phyloP scores from a whole-genome alignment of 1,140 invertebrate genomes.

The Aphidius ervi region DNA sequence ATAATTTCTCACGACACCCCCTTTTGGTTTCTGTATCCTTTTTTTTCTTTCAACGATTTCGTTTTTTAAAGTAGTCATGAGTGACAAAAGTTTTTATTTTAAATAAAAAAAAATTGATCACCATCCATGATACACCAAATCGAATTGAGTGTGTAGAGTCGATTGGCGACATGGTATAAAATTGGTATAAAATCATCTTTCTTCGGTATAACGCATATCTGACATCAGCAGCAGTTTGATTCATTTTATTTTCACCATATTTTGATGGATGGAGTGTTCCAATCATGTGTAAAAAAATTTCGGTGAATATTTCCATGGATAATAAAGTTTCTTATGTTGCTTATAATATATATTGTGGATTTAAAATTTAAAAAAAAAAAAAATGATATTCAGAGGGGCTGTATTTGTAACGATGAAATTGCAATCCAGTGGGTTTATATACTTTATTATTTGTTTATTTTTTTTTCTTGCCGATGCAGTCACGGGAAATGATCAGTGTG shows the following conservation, averaged over 20 bases:
- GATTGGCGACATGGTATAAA: constrained; percentile 4
- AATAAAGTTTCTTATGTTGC: constrained; percentile 28
- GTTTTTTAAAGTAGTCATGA: constrained; percentile 35
- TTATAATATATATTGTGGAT: too few relatives aligned
- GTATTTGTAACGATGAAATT: too few relatives aligned
- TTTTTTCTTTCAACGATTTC: constrained; percentile 24
- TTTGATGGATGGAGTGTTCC: constrained; percentile 47
- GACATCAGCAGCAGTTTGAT: constrained; percentile 1
- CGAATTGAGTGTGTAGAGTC: constrained; percentile 4
- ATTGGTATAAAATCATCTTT: constrained; percentile 20
- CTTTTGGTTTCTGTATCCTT: neutral
- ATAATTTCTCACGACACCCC: constrained; percentile 16
- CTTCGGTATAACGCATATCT: neutral
- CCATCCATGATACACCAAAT: constrained; percentile 10
- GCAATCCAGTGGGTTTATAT: too few relatives aligned
- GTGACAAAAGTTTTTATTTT: constrained; percentile 50
- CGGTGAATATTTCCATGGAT: constrained; percentile 20
- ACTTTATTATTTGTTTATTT: too few relatives aligned
- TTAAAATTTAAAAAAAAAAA: too few relatives aligned
- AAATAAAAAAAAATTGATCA: constrained; percentile 34
- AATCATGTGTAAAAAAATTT: constrained; percentile 49
- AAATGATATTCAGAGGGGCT: too few relatives aligned
- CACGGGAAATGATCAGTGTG: too few relatives aligned
- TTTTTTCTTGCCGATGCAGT: too few relatives aligned
- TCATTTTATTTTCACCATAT: constrained; percentile 12